Conservation (phyloP, 2,888 invertebrate genomes). For the Nymphalis c-album region DNA sequence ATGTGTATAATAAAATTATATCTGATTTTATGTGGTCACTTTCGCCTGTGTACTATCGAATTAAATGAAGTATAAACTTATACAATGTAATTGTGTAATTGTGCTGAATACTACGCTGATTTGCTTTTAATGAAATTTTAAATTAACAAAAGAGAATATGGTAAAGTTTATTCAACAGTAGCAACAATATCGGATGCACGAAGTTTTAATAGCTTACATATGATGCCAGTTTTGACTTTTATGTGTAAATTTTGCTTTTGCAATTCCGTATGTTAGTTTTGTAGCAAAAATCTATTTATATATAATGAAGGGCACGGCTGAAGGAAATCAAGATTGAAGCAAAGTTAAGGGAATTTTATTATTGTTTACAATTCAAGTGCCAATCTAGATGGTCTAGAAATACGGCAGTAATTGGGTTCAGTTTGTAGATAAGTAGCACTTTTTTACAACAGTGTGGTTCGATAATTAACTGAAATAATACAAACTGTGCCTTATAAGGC, state of each 20-base stretch:
- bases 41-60: no score
- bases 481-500: conserved; percentile 57
- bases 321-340: conserved; percentile 25
- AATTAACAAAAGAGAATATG: neutral
- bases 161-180: neutral
- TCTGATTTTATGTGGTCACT: no score
- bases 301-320: conserved; percentile 4
- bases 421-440: conserved; percentile 53
- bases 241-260: neutral
- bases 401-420: conserved; percentile 51
- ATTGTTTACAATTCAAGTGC: conserved; percentile 44
- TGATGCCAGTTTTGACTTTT: neutral
- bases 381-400: conserved; percentile 52
- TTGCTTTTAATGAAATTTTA: no score
- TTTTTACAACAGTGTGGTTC: conserved; percentile 39
- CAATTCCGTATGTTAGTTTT: conserved; percentile 1
- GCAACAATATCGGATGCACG: no score
- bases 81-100: no score
- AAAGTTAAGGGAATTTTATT: conserved; percentile 34
- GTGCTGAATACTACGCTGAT: no score
- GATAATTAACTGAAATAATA: conserved; percentile 54
- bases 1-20: no score
- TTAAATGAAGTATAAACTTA: no score
- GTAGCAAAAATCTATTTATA: no score
- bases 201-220: neutral